Evolutionary conservation across 2,888 invertebrate species (phyloP).

Genomic region (Acronicta alni): DNA sequence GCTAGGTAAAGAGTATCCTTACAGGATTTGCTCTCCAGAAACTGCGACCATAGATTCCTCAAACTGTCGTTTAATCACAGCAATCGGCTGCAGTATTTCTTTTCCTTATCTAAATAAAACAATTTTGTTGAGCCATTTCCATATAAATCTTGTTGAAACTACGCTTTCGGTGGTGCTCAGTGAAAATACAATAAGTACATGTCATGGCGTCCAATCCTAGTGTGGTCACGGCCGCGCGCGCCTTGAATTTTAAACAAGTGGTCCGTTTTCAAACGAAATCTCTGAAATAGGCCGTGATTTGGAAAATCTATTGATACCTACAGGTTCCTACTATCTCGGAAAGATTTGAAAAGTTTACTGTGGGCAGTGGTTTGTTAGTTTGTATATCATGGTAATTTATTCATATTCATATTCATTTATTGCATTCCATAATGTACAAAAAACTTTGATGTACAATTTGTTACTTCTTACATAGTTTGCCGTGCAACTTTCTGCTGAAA

Average conservation of each 20-base stretch:
- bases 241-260: conserved; percentile 72
- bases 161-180: conserved; percentile 52
- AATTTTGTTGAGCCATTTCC: conserved; percentile 48
- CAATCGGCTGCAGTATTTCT: neutral
- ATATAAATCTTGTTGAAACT: conserved; percentile 57
- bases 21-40: no score
- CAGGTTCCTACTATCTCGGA: no score
- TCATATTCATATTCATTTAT: no score
- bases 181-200: conserved; percentile 74
- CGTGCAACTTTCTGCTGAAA: conserved; percentile 28
- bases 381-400: neutral
- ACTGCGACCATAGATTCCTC: no score
- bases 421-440: no score
- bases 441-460: conserved; percentile 15
- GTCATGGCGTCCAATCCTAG: conserved; percentile 63
- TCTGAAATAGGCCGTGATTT: conserved; percentile 47
- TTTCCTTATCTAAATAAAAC: conserved; percentile 45
- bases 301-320: conserved; percentile 11
- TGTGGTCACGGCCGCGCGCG: conserved; percentile 57
- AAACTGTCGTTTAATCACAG: neutral
- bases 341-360: neutral
- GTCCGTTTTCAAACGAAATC: conserved; percentile 62
- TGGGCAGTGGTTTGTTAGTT: neutral
- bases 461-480: conserved; percentile 20
- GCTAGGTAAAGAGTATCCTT: no score